A percentile compares a stretch with the other conserved stretches of the same genome.
Conservation (phyloP, 1,140 invertebrate species). For the Phocides pigmalion region DNA sequence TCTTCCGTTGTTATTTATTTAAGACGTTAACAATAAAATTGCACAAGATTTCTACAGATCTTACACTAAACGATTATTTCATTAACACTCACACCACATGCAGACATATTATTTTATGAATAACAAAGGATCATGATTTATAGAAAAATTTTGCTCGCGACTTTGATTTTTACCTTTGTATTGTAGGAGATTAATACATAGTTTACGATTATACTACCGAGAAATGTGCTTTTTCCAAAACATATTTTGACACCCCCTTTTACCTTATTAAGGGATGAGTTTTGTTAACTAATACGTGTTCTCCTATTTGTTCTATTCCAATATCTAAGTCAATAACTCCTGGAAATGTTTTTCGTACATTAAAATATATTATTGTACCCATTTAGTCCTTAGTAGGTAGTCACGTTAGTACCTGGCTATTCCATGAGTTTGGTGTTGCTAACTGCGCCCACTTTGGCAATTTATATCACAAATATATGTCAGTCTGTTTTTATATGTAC, state of each 20-base stretch:
- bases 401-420: not conserved
- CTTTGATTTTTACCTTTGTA: conserved; percentile 6
- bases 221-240: conserved; percentile 11
- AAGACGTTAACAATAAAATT: not conserved
- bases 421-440: not conserved
- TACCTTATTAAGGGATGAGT: conserved; percentile 4
- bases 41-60: conserved; percentile 8
- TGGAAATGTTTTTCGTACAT: not conserved
- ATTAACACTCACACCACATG: conserved; percentile 20
- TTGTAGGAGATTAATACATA: conserved; percentile 13
- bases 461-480: not conserved
- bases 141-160: conserved; percentile 2
- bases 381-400: not conserved
- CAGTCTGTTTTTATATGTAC: not conserved
- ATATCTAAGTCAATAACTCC: not conserved
- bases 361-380: not conserved
- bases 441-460: not conserved
- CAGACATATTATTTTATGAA: conserved; percentile 1
- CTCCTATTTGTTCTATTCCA: not conserved
- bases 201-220: not conserved
- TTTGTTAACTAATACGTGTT: conserved; percentile 15
- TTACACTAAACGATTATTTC: conserved; percentile 25
- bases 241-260: conserved; percentile 2
- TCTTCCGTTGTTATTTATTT: conserved; percentile 15
- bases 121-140: conserved; percentile 4